These are phyloP conservation scores for Scaptomyza graminum DNA, from an alignment of 1,140 invertebrate species.

Conservation along the genomic window DNA sequence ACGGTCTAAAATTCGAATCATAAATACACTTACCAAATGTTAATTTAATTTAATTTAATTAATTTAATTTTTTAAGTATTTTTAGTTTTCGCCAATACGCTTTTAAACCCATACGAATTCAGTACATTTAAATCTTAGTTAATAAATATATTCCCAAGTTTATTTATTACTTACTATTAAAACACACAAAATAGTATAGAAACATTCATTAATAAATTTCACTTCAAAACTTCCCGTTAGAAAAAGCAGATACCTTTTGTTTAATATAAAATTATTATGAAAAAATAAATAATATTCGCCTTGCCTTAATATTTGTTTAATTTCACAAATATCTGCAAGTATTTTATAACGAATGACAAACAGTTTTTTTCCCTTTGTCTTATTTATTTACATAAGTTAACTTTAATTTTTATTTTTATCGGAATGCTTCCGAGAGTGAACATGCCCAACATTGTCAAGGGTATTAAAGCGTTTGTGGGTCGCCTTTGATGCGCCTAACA, in stretches of 20 bases:
- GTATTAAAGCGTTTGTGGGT: constrained; percentile 45
- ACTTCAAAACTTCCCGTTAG: neutral
- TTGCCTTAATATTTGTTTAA: too few relatives aligned
- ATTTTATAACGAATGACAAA: too few relatives aligned
- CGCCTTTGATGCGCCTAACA: constrained; percentile 59
- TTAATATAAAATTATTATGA: too few relatives aligned
- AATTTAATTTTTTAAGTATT: too few relatives aligned
- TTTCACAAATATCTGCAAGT: too few relatives aligned
- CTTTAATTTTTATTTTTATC: too few relatives aligned
- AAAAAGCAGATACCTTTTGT: too few relatives aligned
- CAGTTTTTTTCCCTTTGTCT: too few relatives aligned
- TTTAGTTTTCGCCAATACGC: neutral
- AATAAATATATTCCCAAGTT: too few relatives aligned
- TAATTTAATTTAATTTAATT: too few relatives aligned
- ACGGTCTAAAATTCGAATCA: constrained; percentile 4
- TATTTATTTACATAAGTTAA: too few relatives aligned
- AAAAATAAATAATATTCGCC: too few relatives aligned
- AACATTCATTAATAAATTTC: neutral
- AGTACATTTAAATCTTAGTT: neutral
- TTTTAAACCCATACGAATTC: neutral
- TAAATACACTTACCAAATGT: constrained; percentile 26
- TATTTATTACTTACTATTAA: neutral
- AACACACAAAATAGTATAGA: neutral
- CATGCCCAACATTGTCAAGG: constrained; percentile 4
- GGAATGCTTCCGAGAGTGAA: neutral